phyloP scores from a whole-genome alignment of 1,140 invertebrate genomes.

The Popillia japonica region DNA sequence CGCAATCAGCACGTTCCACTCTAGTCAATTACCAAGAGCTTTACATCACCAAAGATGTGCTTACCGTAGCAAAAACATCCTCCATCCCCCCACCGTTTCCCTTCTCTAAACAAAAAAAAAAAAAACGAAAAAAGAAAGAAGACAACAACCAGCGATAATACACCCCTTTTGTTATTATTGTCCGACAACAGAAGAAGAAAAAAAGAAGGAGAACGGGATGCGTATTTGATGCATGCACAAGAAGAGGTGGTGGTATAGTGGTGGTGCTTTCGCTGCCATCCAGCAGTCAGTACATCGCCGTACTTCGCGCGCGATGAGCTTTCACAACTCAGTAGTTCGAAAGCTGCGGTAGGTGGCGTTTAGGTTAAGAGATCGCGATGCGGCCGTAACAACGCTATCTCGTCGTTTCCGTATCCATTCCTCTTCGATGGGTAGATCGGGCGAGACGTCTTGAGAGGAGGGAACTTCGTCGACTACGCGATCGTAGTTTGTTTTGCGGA shows the following conservation, averaged over 20 bases:
- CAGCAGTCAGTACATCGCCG: background rate
- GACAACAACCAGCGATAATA: too few relatives aligned
- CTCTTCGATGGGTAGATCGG: background rate
- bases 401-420: background rate
- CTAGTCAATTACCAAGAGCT: too few relatives aligned
- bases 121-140: too few relatives aligned
- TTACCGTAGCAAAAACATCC: too few relatives aligned
- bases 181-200: too few relatives aligned
- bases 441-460: background rate
- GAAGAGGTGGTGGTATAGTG: too few relatives aligned
- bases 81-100: too few relatives aligned
- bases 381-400: background rate
- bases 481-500: background rate
- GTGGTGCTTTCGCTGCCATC: background rate
- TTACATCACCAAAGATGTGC: too few relatives aligned
- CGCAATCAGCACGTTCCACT: background rate
- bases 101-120: too few relatives aligned
- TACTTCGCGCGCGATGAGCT: background rate
- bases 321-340: background rate
- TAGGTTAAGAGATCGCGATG: background rate
- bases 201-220: too few relatives aligned
- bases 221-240: too few relatives aligned
- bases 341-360: background rate
- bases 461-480: background rate
- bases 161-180: too few relatives aligned